phyloP scores from a whole-genome alignment of 2,888 invertebrate genomes.

The Ptychoptera contaminata region DNA sequence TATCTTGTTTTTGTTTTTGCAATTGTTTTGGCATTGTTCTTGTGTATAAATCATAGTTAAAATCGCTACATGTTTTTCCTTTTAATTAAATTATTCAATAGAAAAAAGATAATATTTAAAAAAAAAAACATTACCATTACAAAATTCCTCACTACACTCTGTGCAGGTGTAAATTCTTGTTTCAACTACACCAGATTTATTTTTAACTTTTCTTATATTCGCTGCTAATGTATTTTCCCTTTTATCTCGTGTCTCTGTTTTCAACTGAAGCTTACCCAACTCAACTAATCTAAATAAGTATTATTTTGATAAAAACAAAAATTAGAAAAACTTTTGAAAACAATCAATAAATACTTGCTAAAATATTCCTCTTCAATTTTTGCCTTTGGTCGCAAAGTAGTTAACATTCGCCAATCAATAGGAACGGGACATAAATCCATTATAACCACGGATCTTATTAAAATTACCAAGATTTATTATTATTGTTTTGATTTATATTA shows the following conservation, averaged over 20 bases:
- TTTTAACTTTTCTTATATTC: slow-evolving; percentile 60
- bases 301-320: background rate
- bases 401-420: slow-evolving; percentile 88
- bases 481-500: too few relatives aligned
- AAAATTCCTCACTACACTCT: slow-evolving; percentile 77
- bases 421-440: slow-evolving; percentile 64
- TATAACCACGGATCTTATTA: slow-evolving; percentile 18
- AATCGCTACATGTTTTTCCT: slow-evolving; percentile 27
- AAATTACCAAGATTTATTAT: too few relatives aligned
- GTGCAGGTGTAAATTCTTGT: slow-evolving; percentile 56
- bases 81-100: slow-evolving; percentile 1
- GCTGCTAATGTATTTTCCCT: slow-evolving; percentile 47
- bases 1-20: slow-evolving; percentile 19
- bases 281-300: slow-evolving; percentile 49
- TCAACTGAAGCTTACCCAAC: slow-evolving; percentile 60
- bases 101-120: background rate
- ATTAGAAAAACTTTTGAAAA: background rate
- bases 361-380: slow-evolving; percentile 78
- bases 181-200: slow-evolving; percentile 67
- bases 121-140: slow-evolving; percentile 40
- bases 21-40: slow-evolving; percentile 24
- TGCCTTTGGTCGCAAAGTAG: slow-evolving; percentile 67
- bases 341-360: slow-evolving; percentile 38
- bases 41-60: slow-evolving; percentile 29
- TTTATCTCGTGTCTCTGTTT: slow-evolving; percentile 55